Conservation (phyloP, 2,113 vertebrate species). For the Alces alces region DNA sequence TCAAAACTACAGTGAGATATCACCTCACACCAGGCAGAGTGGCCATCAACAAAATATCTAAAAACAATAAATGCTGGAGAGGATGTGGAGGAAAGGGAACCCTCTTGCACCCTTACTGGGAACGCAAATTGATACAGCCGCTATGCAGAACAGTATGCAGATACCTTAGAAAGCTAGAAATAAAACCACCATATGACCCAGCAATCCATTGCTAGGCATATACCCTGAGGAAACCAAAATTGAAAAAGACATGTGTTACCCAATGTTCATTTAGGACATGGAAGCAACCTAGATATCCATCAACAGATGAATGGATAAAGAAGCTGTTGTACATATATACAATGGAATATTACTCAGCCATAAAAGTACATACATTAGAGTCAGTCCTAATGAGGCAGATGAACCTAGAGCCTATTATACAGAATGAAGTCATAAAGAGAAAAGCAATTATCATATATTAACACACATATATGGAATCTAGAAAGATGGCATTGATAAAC, state of each 20-base stretch:
- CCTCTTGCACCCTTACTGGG: too few relatives aligned
- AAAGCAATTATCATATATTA: background rate
- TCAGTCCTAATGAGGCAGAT: background rate
- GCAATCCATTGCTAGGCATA: too few relatives aligned
- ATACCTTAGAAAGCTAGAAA: too few relatives aligned
- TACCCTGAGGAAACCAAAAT: too few relatives aligned
- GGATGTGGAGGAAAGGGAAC: too few relatives aligned
- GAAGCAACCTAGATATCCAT: background rate
- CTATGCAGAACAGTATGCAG: too few relatives aligned
- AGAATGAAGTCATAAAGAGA: background rate
- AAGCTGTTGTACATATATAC: background rate
- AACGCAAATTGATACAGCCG: too few relatives aligned
- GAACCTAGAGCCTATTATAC: background rate
- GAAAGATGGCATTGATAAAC: background rate
- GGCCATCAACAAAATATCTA: too few relatives aligned
- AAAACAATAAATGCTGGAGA: too few relatives aligned
- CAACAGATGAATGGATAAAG: background rate
- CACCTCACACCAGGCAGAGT: background rate
- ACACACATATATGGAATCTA: background rate
- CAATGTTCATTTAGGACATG: background rate
- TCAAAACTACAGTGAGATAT: background rate
- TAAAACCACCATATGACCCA: too few relatives aligned
- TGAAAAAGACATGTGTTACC: too few relatives aligned
- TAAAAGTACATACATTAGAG: background rate
- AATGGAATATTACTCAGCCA: background rate